Base-by-base conservation (phyloP, 2,797 vertebrate genomes). In the Pantherophis vulpinus region DNA sequence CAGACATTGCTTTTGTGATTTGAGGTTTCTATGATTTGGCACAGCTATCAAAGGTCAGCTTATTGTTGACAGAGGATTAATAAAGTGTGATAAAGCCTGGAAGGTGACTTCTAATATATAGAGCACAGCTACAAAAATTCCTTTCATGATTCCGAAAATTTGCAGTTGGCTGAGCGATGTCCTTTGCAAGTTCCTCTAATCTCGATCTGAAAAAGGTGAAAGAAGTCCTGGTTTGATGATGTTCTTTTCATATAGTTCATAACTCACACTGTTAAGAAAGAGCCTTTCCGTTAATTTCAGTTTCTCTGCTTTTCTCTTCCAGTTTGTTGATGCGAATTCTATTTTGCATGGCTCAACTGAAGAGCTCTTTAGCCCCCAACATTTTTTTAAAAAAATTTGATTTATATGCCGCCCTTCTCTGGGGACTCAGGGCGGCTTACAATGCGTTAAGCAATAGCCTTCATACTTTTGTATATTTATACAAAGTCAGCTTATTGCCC, bases 41-140 rank as follows among this genome's bases (percentile, higher is more conserved):
- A 89, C 58, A 20, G 42, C 87, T 91, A 89, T 74, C 56, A 91
- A 91, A 93, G 90, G 87, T 86, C 90, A 89, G n/a, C 54, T 91
- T 86, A 91, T 89, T 91, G 51, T 93, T 93, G 87, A 61, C 90
- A 51, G 70, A 61, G 58, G 70, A 91, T 93, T 89, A 91, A 93
- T 89, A 93, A 86, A 86, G 29, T 56, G 74, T 66, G 87, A 89
- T 91, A 93, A 91, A 91, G 86, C 79, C 32, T 25, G 87, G 90
- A 93, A 91, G 87, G 90, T 93, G 93, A 91, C 90, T 89, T 91
- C 90, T 91, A 54, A 63, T 63, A 91, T 12, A 89, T 20, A 83
- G 16, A 60, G 11, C 70, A n/a, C 32, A 54, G 87, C 70, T 47
- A 23, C 58, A 58, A 59, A 91, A 63, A 58, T 63, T 60, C 37